These are phyloP conservation scores for Ia io DNA, from an alignment of 2,113 vertebrate species.

Conservation along the genomic window DNA sequence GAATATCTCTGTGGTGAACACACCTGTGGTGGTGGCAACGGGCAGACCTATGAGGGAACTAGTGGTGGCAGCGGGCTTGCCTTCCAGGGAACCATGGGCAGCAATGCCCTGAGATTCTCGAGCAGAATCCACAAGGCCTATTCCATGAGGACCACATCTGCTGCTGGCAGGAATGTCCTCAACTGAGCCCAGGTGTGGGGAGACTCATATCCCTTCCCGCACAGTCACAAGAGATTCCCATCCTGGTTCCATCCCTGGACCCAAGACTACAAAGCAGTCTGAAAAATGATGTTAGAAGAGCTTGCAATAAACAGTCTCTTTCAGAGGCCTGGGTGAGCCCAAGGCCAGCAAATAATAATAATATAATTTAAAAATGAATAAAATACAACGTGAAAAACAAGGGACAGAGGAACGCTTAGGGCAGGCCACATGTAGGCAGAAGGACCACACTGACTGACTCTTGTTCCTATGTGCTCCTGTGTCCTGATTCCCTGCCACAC, in stretches of 20 bases:
- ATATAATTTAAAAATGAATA: too few species aligned
- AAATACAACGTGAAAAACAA: not conserved
- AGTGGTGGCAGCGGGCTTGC: slow-evolving; percentile 62
- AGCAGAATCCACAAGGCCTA: slow-evolving; percentile 58
- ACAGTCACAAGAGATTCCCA: not conserved
- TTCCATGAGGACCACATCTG: slow-evolving; percentile 61
- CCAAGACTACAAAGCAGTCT: not conserved
- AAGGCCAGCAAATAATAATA: too few species aligned
- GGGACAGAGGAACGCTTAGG: not conserved
- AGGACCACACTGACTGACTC: not conserved
- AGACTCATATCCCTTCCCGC: not conserved
- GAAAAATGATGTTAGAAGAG: not conserved
- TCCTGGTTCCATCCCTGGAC: not conserved
- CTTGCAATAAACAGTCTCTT: slow-evolving; percentile 61
- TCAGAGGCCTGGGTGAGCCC: not conserved
- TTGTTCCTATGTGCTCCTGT: accelerated
- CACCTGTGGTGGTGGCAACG: not conserved
- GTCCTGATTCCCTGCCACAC: not conserved
- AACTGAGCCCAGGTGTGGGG: slow-evolving; percentile 59
- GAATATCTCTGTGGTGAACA: slow-evolving; percentile 81
- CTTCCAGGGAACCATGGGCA: slow-evolving; percentile 78
- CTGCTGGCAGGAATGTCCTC: slow-evolving; percentile 31
- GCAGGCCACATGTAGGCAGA: accelerated
- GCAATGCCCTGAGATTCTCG: slow-evolving; percentile 69
- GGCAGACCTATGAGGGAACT: slow-evolving; percentile 42